phyloP scores from a whole-genome alignment of 2,797 vertebrate genomes.

The Spheniscus humboldti region DNA sequence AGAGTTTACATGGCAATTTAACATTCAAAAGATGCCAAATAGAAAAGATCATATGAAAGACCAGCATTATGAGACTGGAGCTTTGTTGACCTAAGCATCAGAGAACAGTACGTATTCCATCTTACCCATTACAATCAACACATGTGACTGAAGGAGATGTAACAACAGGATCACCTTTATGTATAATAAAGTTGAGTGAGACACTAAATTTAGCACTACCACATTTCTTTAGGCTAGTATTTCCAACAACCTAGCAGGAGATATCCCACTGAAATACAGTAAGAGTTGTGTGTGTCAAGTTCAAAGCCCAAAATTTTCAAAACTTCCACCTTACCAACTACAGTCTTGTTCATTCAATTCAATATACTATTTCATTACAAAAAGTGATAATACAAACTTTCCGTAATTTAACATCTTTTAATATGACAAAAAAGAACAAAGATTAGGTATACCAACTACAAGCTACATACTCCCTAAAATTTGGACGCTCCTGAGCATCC shows the following conservation, averaged over 20 bases:
- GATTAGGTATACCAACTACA: background rate
- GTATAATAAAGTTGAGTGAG: background rate
- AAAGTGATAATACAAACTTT: background rate
- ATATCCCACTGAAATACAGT: background rate
- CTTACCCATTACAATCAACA: fast-evolving
- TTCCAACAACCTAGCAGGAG: background rate
- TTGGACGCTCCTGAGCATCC: background rate
- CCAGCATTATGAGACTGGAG: background rate
- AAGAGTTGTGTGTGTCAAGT: background rate
- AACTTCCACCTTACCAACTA: background rate
- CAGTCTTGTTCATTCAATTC: background rate
- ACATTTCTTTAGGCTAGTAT: background rate
- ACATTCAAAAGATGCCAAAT: background rate
- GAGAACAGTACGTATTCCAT: background rate
- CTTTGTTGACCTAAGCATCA: background rate
- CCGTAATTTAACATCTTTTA: background rate
- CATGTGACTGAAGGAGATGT: background rate
- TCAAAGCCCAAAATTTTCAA: background rate
- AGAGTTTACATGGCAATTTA: background rate
- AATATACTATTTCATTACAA: background rate
- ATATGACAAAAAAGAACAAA: background rate
- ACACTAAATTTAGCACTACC: background rate
- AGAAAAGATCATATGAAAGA: background rate
- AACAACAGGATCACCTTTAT: background rate
- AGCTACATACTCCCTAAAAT: background rate